Conservation (phyloP, 2,888 invertebrate genomes). For the Ctena decussata region DNA sequence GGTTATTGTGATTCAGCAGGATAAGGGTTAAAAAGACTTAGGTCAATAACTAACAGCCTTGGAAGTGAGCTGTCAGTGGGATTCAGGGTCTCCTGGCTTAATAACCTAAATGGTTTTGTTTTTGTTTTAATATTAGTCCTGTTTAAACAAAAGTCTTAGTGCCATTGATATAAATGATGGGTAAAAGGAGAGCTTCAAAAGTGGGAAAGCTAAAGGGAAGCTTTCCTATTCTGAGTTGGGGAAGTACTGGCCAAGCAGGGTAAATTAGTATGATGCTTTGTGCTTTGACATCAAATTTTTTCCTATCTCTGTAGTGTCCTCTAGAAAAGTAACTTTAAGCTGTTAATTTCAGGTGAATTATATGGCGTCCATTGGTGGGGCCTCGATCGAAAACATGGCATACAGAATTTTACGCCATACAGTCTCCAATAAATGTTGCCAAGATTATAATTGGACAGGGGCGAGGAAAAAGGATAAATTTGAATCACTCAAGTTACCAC, state of each 20-base stretch:
- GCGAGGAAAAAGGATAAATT: not conserved
- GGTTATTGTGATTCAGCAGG: too few relatives aligned
- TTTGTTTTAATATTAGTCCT: not conserved
- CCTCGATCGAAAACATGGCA: not conserved
- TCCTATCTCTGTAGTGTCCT: not conserved
- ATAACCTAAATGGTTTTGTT: not conserved
- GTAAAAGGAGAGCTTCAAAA: not conserved
- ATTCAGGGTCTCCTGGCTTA: not conserved
- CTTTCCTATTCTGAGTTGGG: not conserved
- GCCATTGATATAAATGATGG: not conserved
- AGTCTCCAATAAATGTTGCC: not conserved
- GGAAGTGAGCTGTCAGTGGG: too few relatives aligned
- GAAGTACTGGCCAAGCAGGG: not conserved
- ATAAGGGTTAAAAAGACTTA: too few relatives aligned
- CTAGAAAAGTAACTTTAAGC: not conserved
- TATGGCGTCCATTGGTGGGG: not conserved
- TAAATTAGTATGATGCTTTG: not conserved
- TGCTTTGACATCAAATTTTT: not conserved
- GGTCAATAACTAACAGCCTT: too few relatives aligned
- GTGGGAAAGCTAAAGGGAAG: not conserved
- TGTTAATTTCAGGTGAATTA: not conserved
- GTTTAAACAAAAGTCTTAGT: not conserved
- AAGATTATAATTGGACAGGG: slow-evolving; percentile 8
- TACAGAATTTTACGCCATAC: not conserved
- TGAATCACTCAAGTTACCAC: not conserved